phyloP scores from a whole-genome alignment of 2,113 vertebrate genomes.

The Neoarius graeffei region DNA sequence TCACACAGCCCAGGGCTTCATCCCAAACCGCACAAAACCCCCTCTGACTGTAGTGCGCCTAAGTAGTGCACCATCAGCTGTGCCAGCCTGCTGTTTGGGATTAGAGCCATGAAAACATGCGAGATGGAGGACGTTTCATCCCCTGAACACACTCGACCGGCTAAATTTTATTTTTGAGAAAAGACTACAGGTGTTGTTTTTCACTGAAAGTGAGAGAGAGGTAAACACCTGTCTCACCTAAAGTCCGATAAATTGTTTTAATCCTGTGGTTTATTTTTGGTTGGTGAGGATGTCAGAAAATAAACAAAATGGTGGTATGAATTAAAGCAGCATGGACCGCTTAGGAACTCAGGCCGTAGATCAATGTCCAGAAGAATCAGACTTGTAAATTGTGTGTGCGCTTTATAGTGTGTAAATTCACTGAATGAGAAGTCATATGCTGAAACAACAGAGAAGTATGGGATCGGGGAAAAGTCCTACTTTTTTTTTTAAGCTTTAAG shows the following conservation, averaged over 20 bases:
- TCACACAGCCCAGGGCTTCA: neutral
- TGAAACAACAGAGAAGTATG: neutral
- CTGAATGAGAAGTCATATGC: neutral
- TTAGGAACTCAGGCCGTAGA: accelerated
- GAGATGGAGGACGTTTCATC: constrained; percentile 22
- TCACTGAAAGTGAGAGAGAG: neutral
- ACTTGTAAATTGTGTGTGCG: neutral
- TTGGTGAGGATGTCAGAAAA: neutral
- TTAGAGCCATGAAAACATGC: neutral
- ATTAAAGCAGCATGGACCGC: neutral
- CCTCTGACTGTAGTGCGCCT: neutral
- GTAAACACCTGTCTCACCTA: neutral
- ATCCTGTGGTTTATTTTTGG: neutral
- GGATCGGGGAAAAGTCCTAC: too few species aligned
- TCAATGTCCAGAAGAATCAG: neutral
- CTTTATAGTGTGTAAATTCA: neutral
- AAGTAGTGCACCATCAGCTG: neutral
- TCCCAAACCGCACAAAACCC: neutral
- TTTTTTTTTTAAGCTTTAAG: accelerated
- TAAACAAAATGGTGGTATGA: constrained; percentile 33
- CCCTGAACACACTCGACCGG: neutral
- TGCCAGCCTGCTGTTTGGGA: neutral
- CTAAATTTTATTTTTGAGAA: neutral
- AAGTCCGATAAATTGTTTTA: neutral
- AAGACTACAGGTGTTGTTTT: neutral